A percentile compares a stretch with the other conserved stretches of the same genome.
phyloP scores from a whole-genome alignment of 1,140 invertebrate genomes.

The Bacillus rossius region DNA sequence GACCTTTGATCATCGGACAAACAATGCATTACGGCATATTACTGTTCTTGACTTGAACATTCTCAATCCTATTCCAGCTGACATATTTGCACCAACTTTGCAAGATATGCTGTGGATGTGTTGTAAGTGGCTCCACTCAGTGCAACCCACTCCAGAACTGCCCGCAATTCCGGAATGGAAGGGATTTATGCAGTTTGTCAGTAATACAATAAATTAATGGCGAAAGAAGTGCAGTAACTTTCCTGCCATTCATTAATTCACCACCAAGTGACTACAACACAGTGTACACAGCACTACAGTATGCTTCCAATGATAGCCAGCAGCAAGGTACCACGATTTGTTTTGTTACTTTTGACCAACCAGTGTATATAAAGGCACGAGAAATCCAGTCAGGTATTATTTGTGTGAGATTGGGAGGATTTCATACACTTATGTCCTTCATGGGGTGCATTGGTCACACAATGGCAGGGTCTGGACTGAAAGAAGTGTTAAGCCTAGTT shows the following conservation, averaged over 20 bases:
- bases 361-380: conserved; percentile 39
- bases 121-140: not conserved
- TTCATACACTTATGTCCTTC: conserved; percentile 40
- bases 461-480: conserved; percentile 37
- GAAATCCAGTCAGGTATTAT: conserved; percentile 33
- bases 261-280: not conserved
- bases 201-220: conserved; percentile 9
- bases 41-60: not conserved
- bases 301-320: not conserved
- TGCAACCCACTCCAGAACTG: not conserved
- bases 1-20: not conserved
- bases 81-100: not conserved
- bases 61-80: not conserved
- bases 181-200: conserved; percentile 24
- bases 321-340: conserved; percentile 13
- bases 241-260: not conserved
- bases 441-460: conserved; percentile 36
- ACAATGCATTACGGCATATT: not conserved
- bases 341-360: conserved; percentile 27
- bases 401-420: conserved; percentile 26
- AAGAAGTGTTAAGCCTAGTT: conserved; percentile 30
- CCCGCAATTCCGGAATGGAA: conserved; percentile 18
- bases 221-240: conserved; percentile 14
- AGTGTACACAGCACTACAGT: not conserved
- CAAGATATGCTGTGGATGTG: not conserved